Evolutionary conservation across 2,113 vertebrate species (phyloP).

Genomic region (Petromus typicus): DNA sequence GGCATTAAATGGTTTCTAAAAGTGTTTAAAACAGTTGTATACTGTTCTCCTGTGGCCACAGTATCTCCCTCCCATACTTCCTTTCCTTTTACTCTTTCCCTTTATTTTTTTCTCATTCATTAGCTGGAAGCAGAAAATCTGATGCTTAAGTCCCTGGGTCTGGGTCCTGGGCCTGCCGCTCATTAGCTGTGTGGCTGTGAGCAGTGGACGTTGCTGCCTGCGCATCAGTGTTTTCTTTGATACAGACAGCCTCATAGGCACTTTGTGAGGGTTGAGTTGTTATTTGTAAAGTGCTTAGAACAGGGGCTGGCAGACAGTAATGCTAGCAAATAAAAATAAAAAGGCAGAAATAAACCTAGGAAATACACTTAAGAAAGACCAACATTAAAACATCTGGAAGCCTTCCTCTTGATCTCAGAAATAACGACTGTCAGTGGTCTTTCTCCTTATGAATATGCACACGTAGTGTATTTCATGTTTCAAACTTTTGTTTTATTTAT

Average conservation of each 20-base stretch:
- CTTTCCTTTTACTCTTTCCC: background rate
- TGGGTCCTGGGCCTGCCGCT: background rate
- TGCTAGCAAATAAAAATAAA: background rate
- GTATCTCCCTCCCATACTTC: background rate
- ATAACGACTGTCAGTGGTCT: background rate
- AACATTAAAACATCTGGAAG: background rate
- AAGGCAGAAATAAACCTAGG: background rate
- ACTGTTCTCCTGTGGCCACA: background rate
- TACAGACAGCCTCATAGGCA: background rate
- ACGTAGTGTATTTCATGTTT: background rate
- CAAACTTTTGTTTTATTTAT: background rate
- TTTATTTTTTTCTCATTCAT: background rate
- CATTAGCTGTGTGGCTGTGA: background rate
- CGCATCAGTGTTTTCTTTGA: background rate
- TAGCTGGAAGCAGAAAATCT: background rate
- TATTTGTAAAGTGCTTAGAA: background rate
- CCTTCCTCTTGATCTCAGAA: background rate
- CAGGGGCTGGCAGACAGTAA: background rate
- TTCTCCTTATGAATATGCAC: background rate
- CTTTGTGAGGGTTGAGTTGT: background rate
- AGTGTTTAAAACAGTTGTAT: background rate
- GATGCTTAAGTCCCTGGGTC: background rate
- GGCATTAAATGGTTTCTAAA: background rate
- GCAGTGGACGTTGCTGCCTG: background rate
- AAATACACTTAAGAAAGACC: background rate